Evolutionary conservation across 2,888 invertebrate species (phyloP).

Genomic region (Ophion ventricosus): DNA sequence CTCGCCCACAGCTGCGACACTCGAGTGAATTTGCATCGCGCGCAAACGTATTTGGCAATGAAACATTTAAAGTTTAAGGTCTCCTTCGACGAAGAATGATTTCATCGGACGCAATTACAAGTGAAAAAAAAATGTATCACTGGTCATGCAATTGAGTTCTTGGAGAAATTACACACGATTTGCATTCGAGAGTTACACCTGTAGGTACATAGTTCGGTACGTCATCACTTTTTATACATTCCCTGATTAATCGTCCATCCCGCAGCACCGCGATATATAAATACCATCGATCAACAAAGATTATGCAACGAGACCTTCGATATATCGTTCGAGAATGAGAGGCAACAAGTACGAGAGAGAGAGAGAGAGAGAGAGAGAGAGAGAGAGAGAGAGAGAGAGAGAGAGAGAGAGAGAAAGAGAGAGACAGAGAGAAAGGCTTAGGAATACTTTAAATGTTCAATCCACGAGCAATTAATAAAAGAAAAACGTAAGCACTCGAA

Average conservation of each 20-base stretch:
- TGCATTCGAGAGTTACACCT: neutral
- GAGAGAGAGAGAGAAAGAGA: slow-evolving; percentile 2
- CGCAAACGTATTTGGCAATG: slow-evolving; percentile 58
- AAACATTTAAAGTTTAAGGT: slow-evolving; percentile 44
- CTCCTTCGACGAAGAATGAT: slow-evolving; percentile 56
- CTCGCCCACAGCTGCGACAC: slow-evolving; percentile 51
- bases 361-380: too few species aligned
- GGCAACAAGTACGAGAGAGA: too few species aligned
- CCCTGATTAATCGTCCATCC: slow-evolving; percentile 35
- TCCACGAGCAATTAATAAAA: slow-evolving; percentile 26
- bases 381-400: neutral
- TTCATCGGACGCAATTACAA: slow-evolving; percentile 45
- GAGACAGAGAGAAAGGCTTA: slow-evolving; percentile 5
- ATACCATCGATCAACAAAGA: slow-evolving; percentile 37
- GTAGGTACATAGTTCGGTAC: slow-evolving; percentile 20
- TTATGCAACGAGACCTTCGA: slow-evolving; percentile 59
- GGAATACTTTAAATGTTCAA: slow-evolving; percentile 12
- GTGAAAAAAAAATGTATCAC: slow-evolving; percentile 15
- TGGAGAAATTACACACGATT: slow-evolving; percentile 45
- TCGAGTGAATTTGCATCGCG: slow-evolving; percentile 62
- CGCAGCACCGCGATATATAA: neutral
- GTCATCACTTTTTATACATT: slow-evolving; percentile 47
- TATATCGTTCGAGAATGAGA: neutral
- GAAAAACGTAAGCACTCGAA: slow-evolving; percentile 11
- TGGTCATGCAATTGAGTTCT: slow-evolving; percentile 13